phyloP scores from a whole-genome alignment of 2,113 vertebrate species.

The Lonchura striata region DNA sequence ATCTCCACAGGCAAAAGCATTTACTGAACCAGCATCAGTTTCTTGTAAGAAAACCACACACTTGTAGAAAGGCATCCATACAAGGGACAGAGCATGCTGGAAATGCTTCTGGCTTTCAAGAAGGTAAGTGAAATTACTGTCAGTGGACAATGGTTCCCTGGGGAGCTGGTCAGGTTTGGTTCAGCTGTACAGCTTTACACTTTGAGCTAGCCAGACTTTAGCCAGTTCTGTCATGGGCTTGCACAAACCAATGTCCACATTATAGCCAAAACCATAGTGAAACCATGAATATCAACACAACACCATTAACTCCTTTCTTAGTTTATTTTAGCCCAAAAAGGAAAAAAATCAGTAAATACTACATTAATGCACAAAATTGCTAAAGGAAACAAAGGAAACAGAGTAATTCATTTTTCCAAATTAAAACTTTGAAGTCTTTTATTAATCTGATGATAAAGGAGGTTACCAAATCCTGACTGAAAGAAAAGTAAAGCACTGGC shows the following conservation, averaged over 20 bases:
- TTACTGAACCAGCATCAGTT: not conserved
- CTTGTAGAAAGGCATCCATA: not conserved
- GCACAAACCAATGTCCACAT: not conserved
- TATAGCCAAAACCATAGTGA: not conserved
- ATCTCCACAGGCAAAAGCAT: not conserved
- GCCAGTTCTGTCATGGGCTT: not conserved
- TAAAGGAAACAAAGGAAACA: not conserved
- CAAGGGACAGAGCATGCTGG: not conserved
- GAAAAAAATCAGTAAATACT: not conserved
- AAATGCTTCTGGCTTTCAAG: not conserved
- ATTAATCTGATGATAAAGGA: not conserved
- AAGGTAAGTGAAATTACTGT: not conserved
- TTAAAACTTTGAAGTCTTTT: not conserved
- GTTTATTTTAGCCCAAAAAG: not conserved
- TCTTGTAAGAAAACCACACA: not conserved
- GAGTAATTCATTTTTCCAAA: not conserved
- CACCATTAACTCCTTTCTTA: not conserved
- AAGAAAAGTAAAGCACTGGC: not conserved
- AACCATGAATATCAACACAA: not conserved
- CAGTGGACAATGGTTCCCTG: fast-evolving
- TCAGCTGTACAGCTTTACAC: not conserved
- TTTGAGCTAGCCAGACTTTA: not conserved
- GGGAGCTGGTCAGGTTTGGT: not conserved
- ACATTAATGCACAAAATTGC: not conserved
- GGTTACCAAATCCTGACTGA: not conserved